Base-by-base conservation (phyloP, 2,888 invertebrate genomes). In the Calliphora vomitoria region DNA sequence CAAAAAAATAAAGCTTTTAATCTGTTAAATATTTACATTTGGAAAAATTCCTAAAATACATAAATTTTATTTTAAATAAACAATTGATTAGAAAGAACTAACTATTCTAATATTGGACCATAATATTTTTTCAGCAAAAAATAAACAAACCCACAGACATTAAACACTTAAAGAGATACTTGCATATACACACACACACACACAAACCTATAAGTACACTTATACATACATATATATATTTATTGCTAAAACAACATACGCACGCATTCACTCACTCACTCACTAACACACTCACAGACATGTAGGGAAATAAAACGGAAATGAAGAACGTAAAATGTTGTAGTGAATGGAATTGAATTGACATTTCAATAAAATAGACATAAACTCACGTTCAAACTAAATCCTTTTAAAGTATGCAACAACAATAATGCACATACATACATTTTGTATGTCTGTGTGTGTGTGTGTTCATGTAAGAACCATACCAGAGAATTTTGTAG, bases 351-450 rank as follows among this genome's bases (percentile, higher is more conserved):
- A 83, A 81, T 81, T 81, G 85, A 87, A 85, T 85, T 87, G 82
- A 74, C 44, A 82, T 82, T 85, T 87, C 68, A 78, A 78, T 87
- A 64, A 85, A 81, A 85, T 71, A 66, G 55, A 79, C 79, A 82
- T 79, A 75, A 85, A 82, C 79, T 82, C 87, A 87, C 87, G 87
- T 87, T 78, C 85, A 50, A 69, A 80, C 62, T 75, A 85, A 87
- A 87, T 85, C 85, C 87, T 82, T 85, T 82, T 53, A 71, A 74
- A 82, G 38, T 84, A 75, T 82, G 38, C 80, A 69, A 55, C 55
- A 74, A 85, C 53, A 53, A 64, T 35, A 64, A 47, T 35, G 31
- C 31, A 69, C 41, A 80, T 31, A 60, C 20, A 13, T 18, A 58
- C 44, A 66, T 31, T 31, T 44, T 25, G 25, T n/a, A 3, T n/a